Conservation (phyloP, 2,113 vertebrate species). For the Strix aluco region DNA sequence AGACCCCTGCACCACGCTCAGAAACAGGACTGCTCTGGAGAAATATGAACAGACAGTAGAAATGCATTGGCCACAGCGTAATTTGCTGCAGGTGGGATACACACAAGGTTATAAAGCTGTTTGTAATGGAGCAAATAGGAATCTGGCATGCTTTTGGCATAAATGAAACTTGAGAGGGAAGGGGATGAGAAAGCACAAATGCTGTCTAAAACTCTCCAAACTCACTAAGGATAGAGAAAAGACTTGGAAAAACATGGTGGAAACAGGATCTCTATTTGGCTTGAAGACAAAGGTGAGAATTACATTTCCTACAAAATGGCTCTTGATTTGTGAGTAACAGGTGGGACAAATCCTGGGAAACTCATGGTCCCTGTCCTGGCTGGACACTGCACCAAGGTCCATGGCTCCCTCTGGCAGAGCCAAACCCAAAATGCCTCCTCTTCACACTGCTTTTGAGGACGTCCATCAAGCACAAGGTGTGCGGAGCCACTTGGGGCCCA, state of each 20-base stretch:
- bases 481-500: background rate
- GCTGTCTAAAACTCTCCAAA: background rate
- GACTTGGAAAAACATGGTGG: background rate
- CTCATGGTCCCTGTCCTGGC: background rate
- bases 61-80: background rate
- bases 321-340: background rate
- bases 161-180: background rate
- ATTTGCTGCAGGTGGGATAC: background rate
- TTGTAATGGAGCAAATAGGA: background rate
- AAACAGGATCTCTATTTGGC: background rate
- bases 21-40: background rate
- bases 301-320: background rate
- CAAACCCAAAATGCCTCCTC: background rate
- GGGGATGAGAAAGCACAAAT: background rate
- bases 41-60: rapidly evolving
- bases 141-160: background rate
- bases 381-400: background rate
- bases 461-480: rapidly evolving
- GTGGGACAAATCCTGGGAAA: background rate
- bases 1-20: background rate
- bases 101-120: background rate
- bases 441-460: background rate
- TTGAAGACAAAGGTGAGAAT: background rate
- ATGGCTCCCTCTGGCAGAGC: background rate
- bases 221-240: background rate